Base-by-base conservation (phyloP, 2,113 vertebrate genomes). In the Sula dactylatra region DNA sequence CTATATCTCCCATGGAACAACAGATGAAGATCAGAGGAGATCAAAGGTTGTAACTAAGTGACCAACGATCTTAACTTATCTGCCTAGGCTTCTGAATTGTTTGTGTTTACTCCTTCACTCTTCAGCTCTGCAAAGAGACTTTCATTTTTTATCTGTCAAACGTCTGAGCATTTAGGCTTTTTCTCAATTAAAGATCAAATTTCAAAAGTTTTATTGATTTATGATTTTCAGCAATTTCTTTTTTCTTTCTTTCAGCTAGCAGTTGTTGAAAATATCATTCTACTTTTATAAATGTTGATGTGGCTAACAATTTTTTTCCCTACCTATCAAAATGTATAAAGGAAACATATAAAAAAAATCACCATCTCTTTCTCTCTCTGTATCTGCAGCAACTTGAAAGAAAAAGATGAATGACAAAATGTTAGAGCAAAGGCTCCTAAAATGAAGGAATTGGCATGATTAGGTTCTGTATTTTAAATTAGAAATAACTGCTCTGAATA, bases 381-480 rank as follows among this genome's bases (percentile, higher is more conserved):
- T 93, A 95, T 91, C 85, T 97, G 74, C 56, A 95, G 96, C 45
- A 97, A 97, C 88, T 95, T 97, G 90, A 97, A 98, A 94, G 71
- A 93, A 93, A 96, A 47, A 93, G 69, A 97, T 97, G 89, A 98
- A 98, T 95, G 92, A 64, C 47, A 97, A 97, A 92, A 92, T 79
- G 49, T 72, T 91, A 97, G 65, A 97, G 65, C 69, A 95, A 97
- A 94, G 86, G 20, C 47, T 97, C 79, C 78, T 59, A 88, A 97
- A 97, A 86, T 32, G 65, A 90, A 81, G 61, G 58, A 97, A 98
- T 76, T 74, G 66, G 54, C 11, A 71, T 96, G 79, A 93, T 97
- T 97, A 97, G 54, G 84, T 88, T 97, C 85, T 89, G 29, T 96
- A 93, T 95, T 97, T 98, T 96, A 97, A 98, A 97, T 97, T 93